These are phyloP conservation scores for Sinocyclocheilus anshuiensis DNA, from an alignment of 2,113 vertebrate genomes.

Conservation along the genomic window DNA sequence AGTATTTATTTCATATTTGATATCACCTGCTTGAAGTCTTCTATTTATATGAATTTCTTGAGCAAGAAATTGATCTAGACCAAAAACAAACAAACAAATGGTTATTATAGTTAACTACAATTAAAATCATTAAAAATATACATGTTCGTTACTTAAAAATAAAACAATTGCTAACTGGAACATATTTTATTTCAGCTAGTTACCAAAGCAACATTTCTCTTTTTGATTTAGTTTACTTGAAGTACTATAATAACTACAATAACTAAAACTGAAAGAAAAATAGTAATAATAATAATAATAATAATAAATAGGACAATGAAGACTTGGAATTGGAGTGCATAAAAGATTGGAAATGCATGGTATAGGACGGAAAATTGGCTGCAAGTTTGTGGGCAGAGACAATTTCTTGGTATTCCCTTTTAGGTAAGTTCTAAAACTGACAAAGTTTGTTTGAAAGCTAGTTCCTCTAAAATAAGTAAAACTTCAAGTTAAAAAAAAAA, in stretches of 20 bases:
- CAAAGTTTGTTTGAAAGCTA: neutral
- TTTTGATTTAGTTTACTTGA: neutral
- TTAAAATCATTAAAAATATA: no score
- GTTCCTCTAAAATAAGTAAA: neutral
- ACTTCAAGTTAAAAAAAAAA: neutral
- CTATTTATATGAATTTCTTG: neutral
- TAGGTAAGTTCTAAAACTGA: neutral
- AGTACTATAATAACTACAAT: neutral
- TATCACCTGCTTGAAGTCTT: neutral
- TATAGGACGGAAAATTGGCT: neutral
- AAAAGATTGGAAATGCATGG: neutral
- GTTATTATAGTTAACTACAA: no score
- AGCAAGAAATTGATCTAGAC: no score
- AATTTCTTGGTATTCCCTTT: neutral
- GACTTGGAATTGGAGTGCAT: neutral
- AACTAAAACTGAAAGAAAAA: neutral
- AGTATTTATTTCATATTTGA: neutral
- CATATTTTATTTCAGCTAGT: neutral
- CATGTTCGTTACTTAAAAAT: no score
- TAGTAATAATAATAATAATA: no score
- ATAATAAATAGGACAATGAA: neutral
- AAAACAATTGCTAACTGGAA: no score
- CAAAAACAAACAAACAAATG: no score
- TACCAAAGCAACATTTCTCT: neutral
- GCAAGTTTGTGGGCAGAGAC: neutral